A percentile compares a stretch with the other conserved stretches of the same genome.
These are phyloP conservation scores for Dendrolimus pini DNA, from an alignment of 2,888 invertebrate species.

Conservation along the genomic window DNA sequence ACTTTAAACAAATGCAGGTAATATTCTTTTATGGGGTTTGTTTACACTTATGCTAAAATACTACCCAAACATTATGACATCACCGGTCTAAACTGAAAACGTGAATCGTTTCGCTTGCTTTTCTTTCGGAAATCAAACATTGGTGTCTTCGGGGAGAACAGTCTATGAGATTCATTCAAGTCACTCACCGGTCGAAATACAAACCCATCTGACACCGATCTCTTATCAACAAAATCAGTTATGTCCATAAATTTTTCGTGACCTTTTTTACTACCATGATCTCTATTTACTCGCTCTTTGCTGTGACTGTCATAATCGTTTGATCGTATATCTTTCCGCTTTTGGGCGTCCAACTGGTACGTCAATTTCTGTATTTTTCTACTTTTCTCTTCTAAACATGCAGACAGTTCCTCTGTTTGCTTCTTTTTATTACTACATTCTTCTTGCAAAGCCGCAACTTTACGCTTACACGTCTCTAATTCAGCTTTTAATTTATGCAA, in stretches of 20 bases:
- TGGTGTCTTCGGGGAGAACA: constrained; percentile 58
- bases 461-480: constrained; percentile 63
- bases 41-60: constrained; percentile 1
- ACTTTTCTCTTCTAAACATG: constrained; percentile 57
- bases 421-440: constrained; percentile 63
- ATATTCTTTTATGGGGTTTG: constrained; percentile 18
- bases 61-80: constrained; percentile 27
- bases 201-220: constrained; percentile 49
- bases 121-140: constrained; percentile 59
- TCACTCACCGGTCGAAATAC: constrained; percentile 59
- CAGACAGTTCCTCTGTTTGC: constrained; percentile 60
- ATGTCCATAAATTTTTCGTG: constrained; percentile 60
- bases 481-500: constrained; percentile 66
- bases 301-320: constrained; percentile 36
- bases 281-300: constrained; percentile 35
- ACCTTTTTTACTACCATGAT: constrained; percentile 32
- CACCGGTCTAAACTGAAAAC: constrained; percentile 56
- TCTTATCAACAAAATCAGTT: constrained; percentile 54
- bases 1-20: constrained; percentile 93
- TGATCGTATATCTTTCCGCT: constrained; percentile 51
- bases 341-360: constrained; percentile 60
- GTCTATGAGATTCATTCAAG: constrained; percentile 33
- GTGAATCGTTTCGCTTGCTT: constrained; percentile 26
- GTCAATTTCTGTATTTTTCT: constrained; percentile 66
- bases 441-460: constrained; percentile 53